Evolutionary conservation across 1,140 invertebrate genomes (phyloP).

Genomic region (Macrocentrus cingulum): DNA sequence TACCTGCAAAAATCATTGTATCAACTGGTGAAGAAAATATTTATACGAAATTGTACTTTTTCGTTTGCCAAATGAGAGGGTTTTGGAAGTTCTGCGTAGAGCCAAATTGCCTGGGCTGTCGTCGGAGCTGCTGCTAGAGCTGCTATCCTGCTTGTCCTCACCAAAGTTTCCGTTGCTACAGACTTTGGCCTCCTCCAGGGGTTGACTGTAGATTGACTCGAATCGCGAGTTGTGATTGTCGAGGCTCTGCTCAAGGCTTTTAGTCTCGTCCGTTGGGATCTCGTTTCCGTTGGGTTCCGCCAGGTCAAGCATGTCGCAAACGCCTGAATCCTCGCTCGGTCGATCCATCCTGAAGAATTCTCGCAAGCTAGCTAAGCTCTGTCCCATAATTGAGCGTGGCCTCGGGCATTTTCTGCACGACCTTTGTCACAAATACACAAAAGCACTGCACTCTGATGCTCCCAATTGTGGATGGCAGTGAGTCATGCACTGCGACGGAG

Average conservation of each 20-base stretch:
- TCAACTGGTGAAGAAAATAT: not conserved
- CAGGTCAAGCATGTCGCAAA: slow-evolving; percentile 40
- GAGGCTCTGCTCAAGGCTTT: too few relatives aligned
- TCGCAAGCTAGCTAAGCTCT: slow-evolving; percentile 59
- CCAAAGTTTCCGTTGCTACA: slow-evolving; percentile 52
- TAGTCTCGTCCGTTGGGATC: slow-evolving; percentile 48
- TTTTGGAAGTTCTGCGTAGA: slow-evolving; percentile 53
- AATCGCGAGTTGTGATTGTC: slow-evolving; percentile 58
- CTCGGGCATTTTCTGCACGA: slow-evolving; percentile 55
- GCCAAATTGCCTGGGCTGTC: slow-evolving; percentile 52
- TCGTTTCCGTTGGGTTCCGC: slow-evolving; percentile 42
- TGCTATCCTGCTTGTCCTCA: slow-evolving; percentile 51
- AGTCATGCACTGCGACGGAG: too few relatives aligned
- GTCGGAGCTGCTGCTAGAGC: slow-evolving; percentile 54
- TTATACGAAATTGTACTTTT: slow-evolving; percentile 16
- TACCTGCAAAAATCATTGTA: slow-evolving; percentile 25
- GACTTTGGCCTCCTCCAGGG: slow-evolving; percentile 48
- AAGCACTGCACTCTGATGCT: too few relatives aligned
- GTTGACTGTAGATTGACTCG: slow-evolving; percentile 55
- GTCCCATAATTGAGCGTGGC: slow-evolving; percentile 53
- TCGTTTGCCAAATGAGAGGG: slow-evolving; percentile 52
- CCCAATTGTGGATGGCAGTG: too few relatives aligned
- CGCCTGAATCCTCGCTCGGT: slow-evolving; percentile 11
- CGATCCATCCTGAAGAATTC: slow-evolving; percentile 55
- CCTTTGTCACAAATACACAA: too few relatives aligned